Evolutionary conservation across 2,113 vertebrate species (phyloP), one percentile per base, ranked within the genome.

Genomic region (Spermophilus dauricus): DNA sequence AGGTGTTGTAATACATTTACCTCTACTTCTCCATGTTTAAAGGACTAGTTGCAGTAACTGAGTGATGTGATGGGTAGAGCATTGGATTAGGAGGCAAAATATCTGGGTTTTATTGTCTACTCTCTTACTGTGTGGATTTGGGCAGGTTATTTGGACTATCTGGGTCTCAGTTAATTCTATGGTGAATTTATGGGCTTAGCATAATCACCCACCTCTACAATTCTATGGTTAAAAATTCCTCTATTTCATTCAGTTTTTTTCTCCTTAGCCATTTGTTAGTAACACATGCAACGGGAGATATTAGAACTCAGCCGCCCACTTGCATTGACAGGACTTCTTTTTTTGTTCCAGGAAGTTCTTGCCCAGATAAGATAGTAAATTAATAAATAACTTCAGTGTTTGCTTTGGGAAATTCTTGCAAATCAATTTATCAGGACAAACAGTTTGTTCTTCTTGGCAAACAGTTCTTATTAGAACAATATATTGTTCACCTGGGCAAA

Each of bases 381-480:
- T 95, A 94, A 86, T 93, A 93, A 95, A 89, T 78, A 94, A 85
- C 28, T 86, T 58, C 75, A 69, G 17, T 93, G 69, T 96, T 97
- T 96, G 75, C 95, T 95, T 91, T 96, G 96, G 53, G 32, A 94
- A 95, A 97, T 88, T 89, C 92, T 86, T 94, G 24, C 91, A 96
- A 95, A 96, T 97, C 78, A 93, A 51, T 97, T 96, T 97, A 83
- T 93, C 70, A 97, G 58, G 89, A 91, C 94, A 97, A 95, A 97
- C 95, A 91, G 39, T 97, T 95, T 93, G 67, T 39, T 95, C 73
- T 26, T 83, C 82, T 98, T 58, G 58, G 93, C 89, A 97, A 92
- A 97, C 77, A 96, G 67, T n/a, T 89, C 45, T 94, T 92, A 80
- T 63, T 89, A 94, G n/a, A 90, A 83, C 32, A 86, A 17, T 75